Conservation (phyloP, 2,113 vertebrate species). For the Scolopax mira region DNA sequence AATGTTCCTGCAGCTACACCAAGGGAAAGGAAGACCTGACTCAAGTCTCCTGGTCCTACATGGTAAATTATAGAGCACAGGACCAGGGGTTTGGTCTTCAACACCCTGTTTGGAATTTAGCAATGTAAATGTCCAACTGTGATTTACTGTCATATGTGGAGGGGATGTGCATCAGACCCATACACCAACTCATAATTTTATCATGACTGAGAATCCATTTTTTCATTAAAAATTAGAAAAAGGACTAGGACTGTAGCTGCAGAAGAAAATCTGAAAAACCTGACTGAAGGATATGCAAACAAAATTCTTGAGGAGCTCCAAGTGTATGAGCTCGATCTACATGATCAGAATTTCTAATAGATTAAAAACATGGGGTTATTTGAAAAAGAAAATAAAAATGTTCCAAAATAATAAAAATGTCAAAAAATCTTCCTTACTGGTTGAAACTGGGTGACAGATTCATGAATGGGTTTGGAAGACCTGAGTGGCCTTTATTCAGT, state of each 20-base stretch:
- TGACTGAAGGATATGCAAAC: neutral
- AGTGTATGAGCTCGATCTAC: neutral
- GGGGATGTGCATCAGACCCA: neutral
- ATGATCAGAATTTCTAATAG: neutral
- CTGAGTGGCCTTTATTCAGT: neutral
- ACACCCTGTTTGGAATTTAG: neutral
- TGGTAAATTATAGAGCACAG: neutral
- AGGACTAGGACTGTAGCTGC: neutral
- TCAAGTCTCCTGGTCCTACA: neutral
- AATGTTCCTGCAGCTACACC: neutral
- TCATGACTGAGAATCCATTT: neutral
- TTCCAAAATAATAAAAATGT: neutral
- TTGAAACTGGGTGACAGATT: neutral
- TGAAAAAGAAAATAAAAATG: neutral
- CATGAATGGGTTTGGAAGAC: neutral
- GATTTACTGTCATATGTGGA: neutral
- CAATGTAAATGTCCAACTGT: neutral
- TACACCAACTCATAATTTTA: neutral
- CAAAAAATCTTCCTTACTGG: neutral
- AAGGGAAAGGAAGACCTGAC: neutral
- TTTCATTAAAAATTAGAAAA: neutral
- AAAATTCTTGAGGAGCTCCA: neutral
- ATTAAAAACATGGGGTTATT: neutral
- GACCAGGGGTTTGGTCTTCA: neutral
- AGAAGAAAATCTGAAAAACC: neutral